Evolutionary conservation across 2,113 vertebrate genomes (phyloP).

Genomic region (Panurus biarmicus): DNA sequence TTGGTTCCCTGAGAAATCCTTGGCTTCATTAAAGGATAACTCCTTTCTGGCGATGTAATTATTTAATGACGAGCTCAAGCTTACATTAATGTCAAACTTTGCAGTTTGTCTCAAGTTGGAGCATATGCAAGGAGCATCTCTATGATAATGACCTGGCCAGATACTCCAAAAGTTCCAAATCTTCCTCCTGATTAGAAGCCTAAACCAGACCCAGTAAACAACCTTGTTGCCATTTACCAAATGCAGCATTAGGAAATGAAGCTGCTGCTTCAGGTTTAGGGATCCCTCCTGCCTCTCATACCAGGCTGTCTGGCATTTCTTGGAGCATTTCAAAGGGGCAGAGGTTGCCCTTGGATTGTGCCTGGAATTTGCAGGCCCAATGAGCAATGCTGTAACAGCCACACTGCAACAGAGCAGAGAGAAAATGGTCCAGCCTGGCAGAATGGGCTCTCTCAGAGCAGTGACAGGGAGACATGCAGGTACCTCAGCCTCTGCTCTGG

Average conservation of each 20-base stretch:
- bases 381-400: not conserved
- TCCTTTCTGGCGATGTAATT: not conserved
- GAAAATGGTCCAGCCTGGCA: not conserved
- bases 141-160: not conserved
- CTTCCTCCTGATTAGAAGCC: not conserved
- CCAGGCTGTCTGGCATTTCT: not conserved
- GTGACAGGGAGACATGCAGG: not conserved
- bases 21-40: not conserved
- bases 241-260: not conserved
- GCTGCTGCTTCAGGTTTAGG: not conserved
- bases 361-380: not conserved
- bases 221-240: not conserved
- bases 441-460: not conserved
- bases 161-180: not conserved
- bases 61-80: not conserved
- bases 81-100: not conserved
- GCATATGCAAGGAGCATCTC: not conserved
- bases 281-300: not conserved
- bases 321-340: not conserved
- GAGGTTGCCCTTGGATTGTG: not conserved
- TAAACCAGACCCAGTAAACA: not conserved
- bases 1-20: not conserved
- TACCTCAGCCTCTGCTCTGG: not conserved
- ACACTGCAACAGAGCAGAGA: rapidly evolving
- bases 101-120: not conserved